These are phyloP conservation scores for Parauchenoglanis ngamensis DNA, from an alignment of 2,797 vertebrate species.

Conservation along the genomic window DNA sequence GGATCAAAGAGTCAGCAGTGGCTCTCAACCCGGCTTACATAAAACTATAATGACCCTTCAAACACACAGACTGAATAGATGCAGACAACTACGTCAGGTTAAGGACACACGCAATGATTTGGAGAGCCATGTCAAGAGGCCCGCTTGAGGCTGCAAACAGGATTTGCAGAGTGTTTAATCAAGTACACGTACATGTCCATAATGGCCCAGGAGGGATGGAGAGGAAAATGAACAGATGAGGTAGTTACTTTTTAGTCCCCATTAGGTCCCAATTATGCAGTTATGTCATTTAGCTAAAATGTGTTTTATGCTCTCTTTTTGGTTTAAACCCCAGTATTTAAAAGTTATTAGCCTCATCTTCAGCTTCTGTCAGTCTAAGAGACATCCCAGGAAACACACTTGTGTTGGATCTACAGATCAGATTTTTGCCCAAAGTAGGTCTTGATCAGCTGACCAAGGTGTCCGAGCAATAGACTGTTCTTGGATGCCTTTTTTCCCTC, in stretches of 20 bases:
- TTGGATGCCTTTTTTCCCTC: background rate
- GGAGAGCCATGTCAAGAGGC: slow-evolving; percentile 38
- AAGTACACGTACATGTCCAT: slow-evolving; percentile 37
- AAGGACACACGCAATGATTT: slow-evolving; percentile 35
- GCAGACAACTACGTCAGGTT: slow-evolving; percentile 44
- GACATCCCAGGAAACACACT: slow-evolving; percentile 10
- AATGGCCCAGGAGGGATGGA: slow-evolving; percentile 12
- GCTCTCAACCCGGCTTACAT: slow-evolving; percentile 36
- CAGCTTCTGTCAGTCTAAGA: background rate
- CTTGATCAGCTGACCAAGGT: background rate
- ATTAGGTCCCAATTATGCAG: slow-evolving; percentile 22
- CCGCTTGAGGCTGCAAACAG: slow-evolving; percentile 39
- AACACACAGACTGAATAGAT: slow-evolving; percentile 31
- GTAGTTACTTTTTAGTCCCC: slow-evolving; percentile 25
- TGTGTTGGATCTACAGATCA: background rate
- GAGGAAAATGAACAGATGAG: slow-evolving; percentile 42
- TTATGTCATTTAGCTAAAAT: slow-evolving; percentile 6
- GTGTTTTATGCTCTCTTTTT: slow-evolving; percentile 12
- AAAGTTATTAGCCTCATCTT: slow-evolving; percentile 8
- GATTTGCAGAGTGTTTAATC: slow-evolving; percentile 33
- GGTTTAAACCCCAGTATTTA: slow-evolving; percentile 19
- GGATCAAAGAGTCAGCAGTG: slow-evolving; percentile 42
- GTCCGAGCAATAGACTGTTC: background rate
- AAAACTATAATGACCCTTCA: slow-evolving; percentile 52
- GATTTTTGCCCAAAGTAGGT: background rate